These are phyloP conservation scores for Leptinotarsa undecemlineata DNA, from an alignment of 1,140 invertebrate genomes.

Conservation along the genomic window DNA sequence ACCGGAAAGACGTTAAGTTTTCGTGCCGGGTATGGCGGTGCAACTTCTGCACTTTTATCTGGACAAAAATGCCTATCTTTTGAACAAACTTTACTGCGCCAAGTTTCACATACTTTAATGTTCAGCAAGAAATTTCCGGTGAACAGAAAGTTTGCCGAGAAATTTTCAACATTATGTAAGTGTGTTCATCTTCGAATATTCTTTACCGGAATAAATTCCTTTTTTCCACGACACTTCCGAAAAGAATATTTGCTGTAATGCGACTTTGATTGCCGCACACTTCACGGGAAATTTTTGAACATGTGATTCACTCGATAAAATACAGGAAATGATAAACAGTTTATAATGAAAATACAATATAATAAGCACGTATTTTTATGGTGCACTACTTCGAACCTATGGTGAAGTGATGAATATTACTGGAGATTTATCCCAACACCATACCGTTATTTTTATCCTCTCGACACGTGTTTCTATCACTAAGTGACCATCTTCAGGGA, in stretches of 20 bases:
- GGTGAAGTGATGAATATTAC: too few species aligned
- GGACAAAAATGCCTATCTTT: constrained; percentile 19
- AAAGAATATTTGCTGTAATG: not conserved
- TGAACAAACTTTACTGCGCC: constrained; percentile 5
- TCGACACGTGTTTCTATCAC: too few species aligned
- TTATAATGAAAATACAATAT: too few species aligned
- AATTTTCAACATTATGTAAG: constrained; percentile 16
- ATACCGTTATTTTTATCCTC: too few species aligned
- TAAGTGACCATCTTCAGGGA: too few species aligned
- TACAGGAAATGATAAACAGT: too few species aligned
- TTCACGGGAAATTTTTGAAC: too few species aligned
- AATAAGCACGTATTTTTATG: too few species aligned
- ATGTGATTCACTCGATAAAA: too few species aligned
- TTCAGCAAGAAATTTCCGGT: constrained; percentile 19
- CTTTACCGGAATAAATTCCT: constrained; percentile 10
- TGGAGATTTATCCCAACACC: too few species aligned
- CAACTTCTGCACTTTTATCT: constrained; percentile 16
- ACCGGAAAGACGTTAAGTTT: constrained; percentile 14
- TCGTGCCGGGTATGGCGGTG: constrained; percentile 5
- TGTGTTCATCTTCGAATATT: constrained; percentile 6
- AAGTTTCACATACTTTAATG: constrained; percentile 24
- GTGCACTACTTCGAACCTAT: too few species aligned
- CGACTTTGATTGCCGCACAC: not conserved
- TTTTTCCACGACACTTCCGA: constrained; percentile 6
- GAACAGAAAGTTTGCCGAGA: constrained; percentile 10